These are phyloP conservation scores for Pygoscelis adeliae DNA, from an alignment of 2,113 vertebrate genomes.

Conservation along the genomic window DNA sequence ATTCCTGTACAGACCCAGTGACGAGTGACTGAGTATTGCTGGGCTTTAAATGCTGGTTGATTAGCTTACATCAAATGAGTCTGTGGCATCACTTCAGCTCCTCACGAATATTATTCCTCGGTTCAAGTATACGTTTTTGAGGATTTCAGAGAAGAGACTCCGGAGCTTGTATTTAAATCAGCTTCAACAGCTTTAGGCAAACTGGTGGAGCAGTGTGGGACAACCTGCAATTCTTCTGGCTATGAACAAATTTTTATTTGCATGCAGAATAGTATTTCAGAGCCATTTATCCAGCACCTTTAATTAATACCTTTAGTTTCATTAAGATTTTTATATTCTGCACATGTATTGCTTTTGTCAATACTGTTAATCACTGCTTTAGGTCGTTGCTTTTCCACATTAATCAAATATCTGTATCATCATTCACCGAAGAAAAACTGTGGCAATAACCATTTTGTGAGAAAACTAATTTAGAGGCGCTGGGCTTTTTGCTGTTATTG, in stretches of 20 bases:
- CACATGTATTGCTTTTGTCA: not conserved
- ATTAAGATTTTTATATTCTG: not conserved
- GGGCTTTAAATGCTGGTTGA: not conserved
- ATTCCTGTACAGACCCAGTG: not conserved
- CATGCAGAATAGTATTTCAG: not conserved
- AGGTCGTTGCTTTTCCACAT: not conserved
- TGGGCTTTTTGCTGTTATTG: not conserved
- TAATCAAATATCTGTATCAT: not conserved
- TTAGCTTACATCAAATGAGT: not conserved
- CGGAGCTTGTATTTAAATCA: not conserved
- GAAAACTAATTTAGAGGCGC: not conserved
- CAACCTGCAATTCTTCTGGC: not conserved
- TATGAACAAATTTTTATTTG: not conserved
- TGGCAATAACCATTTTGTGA: not conserved
- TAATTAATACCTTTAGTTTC: not conserved
- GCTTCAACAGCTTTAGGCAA: not conserved
- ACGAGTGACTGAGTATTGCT: not conserved
- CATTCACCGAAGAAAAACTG: not conserved
- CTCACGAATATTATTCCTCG: fast-evolving
- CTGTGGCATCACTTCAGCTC: not conserved
- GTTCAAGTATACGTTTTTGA: not conserved
- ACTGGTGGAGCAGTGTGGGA: not conserved
- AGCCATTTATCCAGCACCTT: not conserved
- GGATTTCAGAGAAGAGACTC: not conserved
- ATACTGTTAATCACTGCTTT: not conserved